These are phyloP conservation scores for Antennarius maculatus DNA, from an alignment of 2,797 vertebrate species.

Conservation along the genomic window DNA sequence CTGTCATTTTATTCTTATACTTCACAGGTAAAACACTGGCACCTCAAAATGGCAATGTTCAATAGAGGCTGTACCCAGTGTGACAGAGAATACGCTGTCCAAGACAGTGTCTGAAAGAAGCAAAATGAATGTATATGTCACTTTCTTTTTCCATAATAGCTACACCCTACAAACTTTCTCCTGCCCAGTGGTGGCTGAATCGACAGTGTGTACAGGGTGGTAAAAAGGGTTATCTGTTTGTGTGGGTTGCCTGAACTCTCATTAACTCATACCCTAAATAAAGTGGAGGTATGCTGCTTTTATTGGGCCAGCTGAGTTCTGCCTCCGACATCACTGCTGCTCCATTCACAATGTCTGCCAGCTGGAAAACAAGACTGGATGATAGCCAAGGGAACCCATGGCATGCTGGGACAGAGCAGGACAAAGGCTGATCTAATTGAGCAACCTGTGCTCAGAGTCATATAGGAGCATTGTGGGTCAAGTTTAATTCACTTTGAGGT, in stretches of 20 bases:
- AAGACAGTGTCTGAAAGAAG: not conserved
- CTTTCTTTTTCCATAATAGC: slow-evolving; percentile 19
- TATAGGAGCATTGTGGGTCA: slow-evolving; percentile 7
- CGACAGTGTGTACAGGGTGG: slow-evolving; percentile 23
- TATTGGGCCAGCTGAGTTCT: slow-evolving; percentile 51
- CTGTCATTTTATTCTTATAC: not conserved
- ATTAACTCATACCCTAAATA: slow-evolving; percentile 63
- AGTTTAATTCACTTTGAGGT: slow-evolving; percentile 13
- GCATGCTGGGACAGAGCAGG: slow-evolving; percentile 50
- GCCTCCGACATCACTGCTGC: slow-evolving; percentile 42
- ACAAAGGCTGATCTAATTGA: slow-evolving; percentile 47
- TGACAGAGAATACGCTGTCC: slow-evolving; percentile 7
- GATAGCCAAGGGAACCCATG: slow-evolving; percentile 51
- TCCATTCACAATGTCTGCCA: slow-evolving; percentile 46
- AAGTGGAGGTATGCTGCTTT: slow-evolving; percentile 47
- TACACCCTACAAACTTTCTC: slow-evolving; percentile 22
- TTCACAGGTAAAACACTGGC: not conserved
- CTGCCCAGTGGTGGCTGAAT: slow-evolving; percentile 27
- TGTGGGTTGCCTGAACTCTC: slow-evolving; percentile 47
- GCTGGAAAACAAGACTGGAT: slow-evolving; percentile 48
- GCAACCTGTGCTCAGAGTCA: slow-evolving; percentile 16
- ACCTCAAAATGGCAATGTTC: not conserved
- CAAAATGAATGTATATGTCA: not conserved
- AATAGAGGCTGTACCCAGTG: not conserved
- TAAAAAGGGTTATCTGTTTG: slow-evolving; percentile 58